These are phyloP conservation scores for Lagopus muta DNA, from an alignment of 2,113 vertebrate species.

Conservation along the genomic window DNA sequence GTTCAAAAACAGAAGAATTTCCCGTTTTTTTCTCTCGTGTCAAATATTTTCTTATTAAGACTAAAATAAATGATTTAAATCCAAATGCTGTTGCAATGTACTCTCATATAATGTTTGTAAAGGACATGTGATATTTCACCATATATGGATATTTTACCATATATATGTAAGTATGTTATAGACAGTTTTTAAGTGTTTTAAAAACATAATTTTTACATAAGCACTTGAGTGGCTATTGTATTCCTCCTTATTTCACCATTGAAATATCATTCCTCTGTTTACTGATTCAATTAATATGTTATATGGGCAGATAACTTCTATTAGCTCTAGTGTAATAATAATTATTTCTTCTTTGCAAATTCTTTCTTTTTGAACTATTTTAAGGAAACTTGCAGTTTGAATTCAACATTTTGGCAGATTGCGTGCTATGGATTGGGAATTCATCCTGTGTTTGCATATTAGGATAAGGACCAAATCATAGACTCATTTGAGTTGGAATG, in stretches of 20 bases:
- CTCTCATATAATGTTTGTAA: background rate
- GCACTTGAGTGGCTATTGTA: background rate
- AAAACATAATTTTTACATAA: background rate
- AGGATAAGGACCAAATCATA: background rate
- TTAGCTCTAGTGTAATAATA: background rate
- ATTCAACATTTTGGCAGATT: background rate
- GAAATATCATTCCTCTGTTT: background rate
- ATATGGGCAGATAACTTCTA: rapidly evolving
- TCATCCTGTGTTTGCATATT: background rate
- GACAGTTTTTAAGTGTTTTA: background rate
- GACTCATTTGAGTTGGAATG: too few species aligned
- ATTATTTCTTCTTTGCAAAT: background rate
- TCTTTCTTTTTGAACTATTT: background rate
- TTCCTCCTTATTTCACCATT: background rate
- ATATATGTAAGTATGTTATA: background rate
- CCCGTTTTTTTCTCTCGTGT: background rate
- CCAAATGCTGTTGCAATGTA: background rate
- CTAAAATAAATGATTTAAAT: background rate
- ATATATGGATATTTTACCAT: too few species aligned
- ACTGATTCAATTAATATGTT: background rate
- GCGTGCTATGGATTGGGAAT: background rate
- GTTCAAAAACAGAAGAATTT: rapidly evolving
- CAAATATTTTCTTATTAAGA: background rate
- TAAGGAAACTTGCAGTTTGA: background rate
- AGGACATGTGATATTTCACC: background rate